Conservation (phyloP, 53 echinoderm and acorn worm genomes). For the Stichopus horrens region DNA sequence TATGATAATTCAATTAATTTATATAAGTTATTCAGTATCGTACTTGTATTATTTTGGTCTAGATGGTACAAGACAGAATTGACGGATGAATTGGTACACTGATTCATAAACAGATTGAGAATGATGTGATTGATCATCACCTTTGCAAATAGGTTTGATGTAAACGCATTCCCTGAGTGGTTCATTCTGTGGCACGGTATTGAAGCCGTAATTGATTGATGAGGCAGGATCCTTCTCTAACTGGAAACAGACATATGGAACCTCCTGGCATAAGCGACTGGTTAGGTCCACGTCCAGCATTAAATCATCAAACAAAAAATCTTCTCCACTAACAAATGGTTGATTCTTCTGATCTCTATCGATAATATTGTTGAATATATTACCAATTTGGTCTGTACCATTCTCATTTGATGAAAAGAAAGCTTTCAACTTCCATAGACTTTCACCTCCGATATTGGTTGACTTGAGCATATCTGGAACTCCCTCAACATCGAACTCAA, state of each 20-base stretch:
- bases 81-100: too few species aligned
- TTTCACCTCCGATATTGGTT: slow-evolving; percentile 30
- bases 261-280: neutral
- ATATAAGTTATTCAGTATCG: too few species aligned
- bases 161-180: neutral
- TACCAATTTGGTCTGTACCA: slow-evolving; percentile 14
- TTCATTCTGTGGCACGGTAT: neutral
- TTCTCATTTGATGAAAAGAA: slow-evolving; percentile 15
- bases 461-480: slow-evolving; percentile 10
- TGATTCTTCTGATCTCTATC: slow-evolving; percentile 12
- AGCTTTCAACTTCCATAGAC: slow-evolving; percentile 19
- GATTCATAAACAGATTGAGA: too few species aligned
- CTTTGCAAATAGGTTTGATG: slow-evolving; percentile 12
- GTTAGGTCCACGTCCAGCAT: neutral
- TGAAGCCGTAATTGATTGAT: slow-evolving; percentile 23
- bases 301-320: slow-evolving; percentile 15
- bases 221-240: slow-evolving; percentile 28
- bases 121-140: neutral
- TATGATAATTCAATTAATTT: too few species aligned
- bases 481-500: slow-evolving; percentile 21
- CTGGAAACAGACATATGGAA: slow-evolving; percentile 25
- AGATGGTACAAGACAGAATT: too few species aligned
- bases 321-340: slow-evolving; percentile 6
- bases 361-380: slow-evolving; percentile 1
- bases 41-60: too few species aligned